phyloP scores from a whole-genome alignment of 1,140 invertebrate species.

The Ostrea edulis region DNA sequence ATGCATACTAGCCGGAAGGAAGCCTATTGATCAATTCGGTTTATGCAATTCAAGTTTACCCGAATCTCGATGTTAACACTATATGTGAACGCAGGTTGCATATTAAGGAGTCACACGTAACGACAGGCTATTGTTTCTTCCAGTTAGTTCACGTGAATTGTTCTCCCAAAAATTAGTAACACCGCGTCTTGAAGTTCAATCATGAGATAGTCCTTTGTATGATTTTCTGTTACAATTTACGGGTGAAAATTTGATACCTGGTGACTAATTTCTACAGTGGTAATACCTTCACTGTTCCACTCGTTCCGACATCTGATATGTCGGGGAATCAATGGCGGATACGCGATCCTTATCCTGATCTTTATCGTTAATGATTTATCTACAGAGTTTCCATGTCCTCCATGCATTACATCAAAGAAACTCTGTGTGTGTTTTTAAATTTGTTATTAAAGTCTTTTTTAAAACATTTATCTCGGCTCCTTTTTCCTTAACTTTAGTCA shows the following conservation, averaged over 20 bases:
- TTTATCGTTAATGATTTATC: conserved; percentile 8
- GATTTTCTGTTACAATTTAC: not conserved
- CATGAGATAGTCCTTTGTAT: not conserved
- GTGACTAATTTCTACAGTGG: not conserved
- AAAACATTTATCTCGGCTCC: too few relatives aligned
- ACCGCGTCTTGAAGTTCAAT: not conserved
- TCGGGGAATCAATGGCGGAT: not conserved
- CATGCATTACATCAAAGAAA: not conserved
- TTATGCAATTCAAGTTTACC: too few relatives aligned
- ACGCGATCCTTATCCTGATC: not conserved
- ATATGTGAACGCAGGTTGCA: too few relatives aligned
- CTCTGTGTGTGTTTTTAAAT: not conserved
- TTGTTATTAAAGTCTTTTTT: too few relatives aligned
- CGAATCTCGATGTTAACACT: too few relatives aligned
- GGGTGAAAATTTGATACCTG: not conserved
- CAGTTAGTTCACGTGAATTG: too few relatives aligned
- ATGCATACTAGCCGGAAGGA: too few relatives aligned
- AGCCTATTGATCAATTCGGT: too few relatives aligned
- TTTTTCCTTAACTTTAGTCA: too few relatives aligned
- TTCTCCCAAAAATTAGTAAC: too few relatives aligned
- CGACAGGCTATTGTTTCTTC: too few relatives aligned
- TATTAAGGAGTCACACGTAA: too few relatives aligned
- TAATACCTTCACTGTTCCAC: not conserved
- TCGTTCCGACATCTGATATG: not conserved
- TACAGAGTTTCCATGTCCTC: not conserved